phyloP scores from a whole-genome alignment of 2,888 invertebrate genomes.

The Drosophila parthenogenetica region DNA sequence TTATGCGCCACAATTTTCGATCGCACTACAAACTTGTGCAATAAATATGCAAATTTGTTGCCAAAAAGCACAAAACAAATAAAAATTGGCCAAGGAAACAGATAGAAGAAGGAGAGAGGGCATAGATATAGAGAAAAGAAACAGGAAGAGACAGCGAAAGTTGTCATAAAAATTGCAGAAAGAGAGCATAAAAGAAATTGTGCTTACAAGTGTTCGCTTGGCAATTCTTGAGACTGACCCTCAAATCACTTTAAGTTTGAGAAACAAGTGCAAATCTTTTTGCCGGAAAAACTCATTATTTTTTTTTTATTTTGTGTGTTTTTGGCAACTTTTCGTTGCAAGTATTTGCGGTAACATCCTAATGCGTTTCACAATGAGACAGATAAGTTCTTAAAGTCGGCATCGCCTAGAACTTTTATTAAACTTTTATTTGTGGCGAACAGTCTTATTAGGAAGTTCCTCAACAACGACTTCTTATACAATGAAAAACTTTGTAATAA shows the following conservation, averaged over 20 bases:
- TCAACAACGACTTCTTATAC: slow-evolving; percentile 19
- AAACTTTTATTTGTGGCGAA: slow-evolving; percentile 54
- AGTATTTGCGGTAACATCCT: slow-evolving; percentile 15
- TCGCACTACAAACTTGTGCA: slow-evolving; percentile 65
- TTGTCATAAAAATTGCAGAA: slow-evolving; percentile 4
- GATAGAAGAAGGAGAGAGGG: slow-evolving; percentile 59
- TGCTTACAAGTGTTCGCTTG: slow-evolving; percentile 28
- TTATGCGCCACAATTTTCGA: slow-evolving; percentile 65
- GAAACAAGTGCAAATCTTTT: slow-evolving; percentile 57
- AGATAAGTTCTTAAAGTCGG: slow-evolving; percentile 24
- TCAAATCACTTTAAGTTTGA: slow-evolving; percentile 61
- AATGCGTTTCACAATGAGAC: slow-evolving; percentile 40
- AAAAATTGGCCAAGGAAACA: slow-evolving; percentile 27
- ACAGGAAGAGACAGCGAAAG: not conserved
- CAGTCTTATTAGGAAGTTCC: slow-evolving; percentile 47
- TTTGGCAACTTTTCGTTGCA: slow-evolving; percentile 40
- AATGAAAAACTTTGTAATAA: slow-evolving; percentile 45
- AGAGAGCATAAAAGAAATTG: not conserved
- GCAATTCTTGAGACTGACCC: slow-evolving; percentile 33
- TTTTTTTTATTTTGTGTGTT: slow-evolving; percentile 12
- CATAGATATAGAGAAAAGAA: slow-evolving; percentile 3
- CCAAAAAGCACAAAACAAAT: slow-evolving; percentile 38
- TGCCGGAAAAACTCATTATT: slow-evolving; percentile 71
- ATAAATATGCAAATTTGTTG: slow-evolving; percentile 77
- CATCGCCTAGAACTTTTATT: slow-evolving; percentile 36